Base-by-base conservation (phyloP, 1,140 invertebrate genomes). In the Microplitis mediator region DNA sequence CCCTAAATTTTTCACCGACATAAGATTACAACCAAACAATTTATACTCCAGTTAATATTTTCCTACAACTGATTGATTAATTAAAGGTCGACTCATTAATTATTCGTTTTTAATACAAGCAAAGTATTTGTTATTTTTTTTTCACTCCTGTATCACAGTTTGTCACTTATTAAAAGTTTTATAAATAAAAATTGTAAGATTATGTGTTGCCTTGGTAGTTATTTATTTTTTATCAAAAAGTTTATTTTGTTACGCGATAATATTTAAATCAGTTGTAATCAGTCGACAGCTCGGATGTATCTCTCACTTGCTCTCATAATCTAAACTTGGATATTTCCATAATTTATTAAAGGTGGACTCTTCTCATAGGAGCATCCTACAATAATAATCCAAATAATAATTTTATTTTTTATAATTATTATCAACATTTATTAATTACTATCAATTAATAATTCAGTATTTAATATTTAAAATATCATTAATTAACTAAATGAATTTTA, bases 181-280 rank as follows among this genome's bases (percentile, higher is more conserved):
- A 71, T 71, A 54, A 71, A 74, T 71, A 70, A 60, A 65, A 70
- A 58, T 67, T 61, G 71, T 61, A 67, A 50, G 51, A 66, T 72
- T 67, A 6, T 67, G 69, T 45, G 39, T 4, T 45, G 39, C 39
- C 11, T 45, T 45, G 39, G 6, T 45, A 6, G 6, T 45, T 45
- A 45, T 45, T 39, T 39, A 39, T 39, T 39, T 39, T 39, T 39
- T 45, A 9, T 45, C 23, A 23, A 23, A 23, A 23, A 23, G 23
- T 45, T 45, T 45, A 9, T 45, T 9, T 45, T 45, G 39, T 45
- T 45, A 45, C 39, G 39, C 58, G 66, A 39, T 60, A 16, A 54
- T 63, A 51, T 70, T 62, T 61, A 16, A 75, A 75, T 76, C 74
- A 75, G 72, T 75, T 75, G 67, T 75, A 73, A 78, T 78, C 77